Evolutionary conservation across 1,140 invertebrate genomes (phyloP), one percentile per base, ranked within the genome.

Genomic region (Berghia stephanieae): DNA sequence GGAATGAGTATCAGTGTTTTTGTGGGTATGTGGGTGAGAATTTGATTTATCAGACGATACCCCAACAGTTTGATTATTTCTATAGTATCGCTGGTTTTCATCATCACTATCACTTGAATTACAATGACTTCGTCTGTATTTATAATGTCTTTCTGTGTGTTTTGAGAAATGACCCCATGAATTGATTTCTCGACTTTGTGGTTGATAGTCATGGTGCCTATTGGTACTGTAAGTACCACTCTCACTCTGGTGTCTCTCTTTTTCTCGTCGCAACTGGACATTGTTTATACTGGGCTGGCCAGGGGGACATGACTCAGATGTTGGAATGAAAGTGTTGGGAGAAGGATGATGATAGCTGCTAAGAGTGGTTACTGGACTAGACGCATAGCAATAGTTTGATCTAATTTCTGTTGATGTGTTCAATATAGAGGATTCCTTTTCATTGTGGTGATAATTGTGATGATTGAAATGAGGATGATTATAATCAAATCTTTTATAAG

Each of bases 21-120:
- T n/a, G n/a, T n/a, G n/a, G n/a, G n/a, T n/a, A n/a, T n/a, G n/a
- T n/a, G n/a, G n/a, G n/a, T n/a, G n/a, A n/a, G n/a, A n/a, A n/a
- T n/a, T n/a, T n/a, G n/a, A n/a, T n/a, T n/a, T n/a, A n/a, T n/a
- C n/a, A n/a, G n/a, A n/a, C n/a, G n/a, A n/a, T n/a, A n/a, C n/a
- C n/a, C n/a, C n/a, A n/a, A n/a, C n/a, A n/a, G n/a, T n/a, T n/a
- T n/a, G n/a, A n/a, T n/a, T n/a, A n/a, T n/a, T n/a, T n/a, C n/a
- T n/a, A n/a, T n/a, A n/a, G n/a, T n/a, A n/a, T n/a, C n/a, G n/a
- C n/a, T n/a, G n/a, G 24, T 70, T 46, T 3, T 86, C 85, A 34
- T 85, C 85, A 10, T 86, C 85, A 81, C 84, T 86, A n/a, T 86
- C 85, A 81, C 85, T 86, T 8, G 83, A 85, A 75, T 86, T n/a